Evolutionary conservation across 2,113 vertebrate genomes (phyloP).

Genomic region (Variabilichromis moorii): DNA sequence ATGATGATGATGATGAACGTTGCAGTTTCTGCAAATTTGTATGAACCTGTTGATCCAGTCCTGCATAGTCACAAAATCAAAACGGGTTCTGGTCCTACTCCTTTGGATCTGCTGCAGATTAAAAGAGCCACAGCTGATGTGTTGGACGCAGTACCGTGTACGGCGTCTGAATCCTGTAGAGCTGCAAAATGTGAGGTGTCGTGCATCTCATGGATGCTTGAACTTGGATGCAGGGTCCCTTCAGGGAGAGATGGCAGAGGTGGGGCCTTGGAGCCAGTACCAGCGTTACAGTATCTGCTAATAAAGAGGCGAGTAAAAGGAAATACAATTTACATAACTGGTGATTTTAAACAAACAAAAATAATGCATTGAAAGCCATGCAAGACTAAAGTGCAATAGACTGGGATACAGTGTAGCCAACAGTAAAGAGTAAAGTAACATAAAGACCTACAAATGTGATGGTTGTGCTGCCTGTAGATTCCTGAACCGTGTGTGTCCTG

Average conservation of each 20-base stretch:
- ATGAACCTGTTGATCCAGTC: neutral
- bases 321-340: neutral
- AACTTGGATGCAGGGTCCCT: neutral
- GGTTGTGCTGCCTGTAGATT: rapidly evolving
- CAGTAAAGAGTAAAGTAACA: neutral
- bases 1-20: neutral
- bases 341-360: rapidly evolving
- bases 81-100: neutral
- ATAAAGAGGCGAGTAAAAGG: neutral
- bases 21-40: neutral
- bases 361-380: neutral
- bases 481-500: neutral
- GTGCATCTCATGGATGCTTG: neutral
- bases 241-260: neutral
- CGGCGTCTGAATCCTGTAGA: neutral
- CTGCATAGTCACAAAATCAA: neutral
- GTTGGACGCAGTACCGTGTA: neutral
- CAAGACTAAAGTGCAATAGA: neutral
- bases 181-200: neutral
- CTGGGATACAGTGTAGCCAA: neutral
- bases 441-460: neutral
- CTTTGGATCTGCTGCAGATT: neutral
- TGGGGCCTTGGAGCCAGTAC: neutral
- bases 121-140: neutral
- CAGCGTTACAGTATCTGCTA: neutral